Base-by-base conservation (phyloP, 2,888 invertebrate species). In the Oxytorus armatus region DNA sequence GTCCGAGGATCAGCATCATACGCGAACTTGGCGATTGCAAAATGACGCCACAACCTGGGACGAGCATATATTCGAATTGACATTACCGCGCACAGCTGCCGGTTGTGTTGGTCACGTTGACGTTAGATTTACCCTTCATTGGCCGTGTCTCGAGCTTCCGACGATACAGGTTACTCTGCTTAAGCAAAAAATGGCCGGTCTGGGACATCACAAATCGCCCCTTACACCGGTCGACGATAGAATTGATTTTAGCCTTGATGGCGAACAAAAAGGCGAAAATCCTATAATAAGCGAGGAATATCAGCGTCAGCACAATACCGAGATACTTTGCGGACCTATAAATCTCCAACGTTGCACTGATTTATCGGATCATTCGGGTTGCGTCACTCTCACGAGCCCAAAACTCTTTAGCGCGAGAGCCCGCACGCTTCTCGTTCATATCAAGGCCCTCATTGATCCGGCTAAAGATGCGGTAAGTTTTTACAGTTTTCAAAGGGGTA, bases 61-160 rank as follows among this genome's bases (percentile, higher is more conserved):
- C 88, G 98, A 98, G 89, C 98, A 98, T 87, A 94, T 98, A 25
- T 95, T 98, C 87, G 98, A 98, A 91, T 92, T 98, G 5, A 97
- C 97, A 0, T 91, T 98, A 69, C 97, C 97, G 0, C 95, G 96
- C 83, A 95, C 95, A 61, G 95, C 95, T 1, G 85, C 89, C 5
- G 90, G 90, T 69, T 94, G 95, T 39, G 93, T 98, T 72, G 97
- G 97, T n/a, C 98, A 98, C 88, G 95, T 98, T 23, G 98, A 98
- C 90, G 95, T 98, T 55, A 96, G 96, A 83, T 98, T 98, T 89
- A 95, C 95, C 0, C 92, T 98, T 36, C 97, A 97, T 89, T 94
- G 95, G 3, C 94, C 96, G 3, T 96, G 96, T 86, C 94, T 95
- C 0, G 94, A 95, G 82, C 93, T 96, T 51, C 97, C 98, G 0